These are phyloP conservation scores for Eolophus roseicapilla DNA, from an alignment of 2,113 vertebrate species.

Conservation along the genomic window DNA sequence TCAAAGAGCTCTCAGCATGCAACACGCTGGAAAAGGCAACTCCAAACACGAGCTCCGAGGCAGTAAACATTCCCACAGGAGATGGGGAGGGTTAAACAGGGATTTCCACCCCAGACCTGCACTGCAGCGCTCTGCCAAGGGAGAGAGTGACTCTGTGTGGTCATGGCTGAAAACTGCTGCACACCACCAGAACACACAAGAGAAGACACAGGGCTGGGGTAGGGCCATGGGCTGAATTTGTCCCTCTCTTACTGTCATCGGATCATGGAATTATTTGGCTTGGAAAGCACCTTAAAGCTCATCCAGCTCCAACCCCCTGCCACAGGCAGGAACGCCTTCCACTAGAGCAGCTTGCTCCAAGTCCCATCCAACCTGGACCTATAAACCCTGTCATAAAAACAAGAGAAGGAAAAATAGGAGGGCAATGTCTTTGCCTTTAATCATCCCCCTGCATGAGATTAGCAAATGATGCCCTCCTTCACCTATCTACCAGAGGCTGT, in stretches of 20 bases:
- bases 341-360: not conserved
- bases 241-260: not conserved
- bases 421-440: not conserved
- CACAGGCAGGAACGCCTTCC: not conserved
- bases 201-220: rapidly evolving
- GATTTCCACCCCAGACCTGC: not conserved
- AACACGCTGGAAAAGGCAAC: not conserved
- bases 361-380: not conserved
- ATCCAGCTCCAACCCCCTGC: not conserved
- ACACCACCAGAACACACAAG: not conserved
- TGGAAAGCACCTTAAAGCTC: not conserved
- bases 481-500: not conserved
- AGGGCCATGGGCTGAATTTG: rapidly evolving
- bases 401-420: not conserved
- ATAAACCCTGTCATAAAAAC: not conserved
- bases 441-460: not conserved
- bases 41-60: not conserved
- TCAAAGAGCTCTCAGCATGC: not conserved
- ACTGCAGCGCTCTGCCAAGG: not conserved
- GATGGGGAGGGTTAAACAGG: not conserved
- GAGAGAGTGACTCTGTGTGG: constrained; percentile 47
- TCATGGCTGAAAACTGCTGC: not conserved
- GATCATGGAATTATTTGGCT: not conserved
- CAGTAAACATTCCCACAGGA: not conserved
- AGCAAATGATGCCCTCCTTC: not conserved